Evolutionary conservation across 1,140 invertebrate species (phyloP).

Genomic region (Trachymyrmex cornetzi): DNA sequence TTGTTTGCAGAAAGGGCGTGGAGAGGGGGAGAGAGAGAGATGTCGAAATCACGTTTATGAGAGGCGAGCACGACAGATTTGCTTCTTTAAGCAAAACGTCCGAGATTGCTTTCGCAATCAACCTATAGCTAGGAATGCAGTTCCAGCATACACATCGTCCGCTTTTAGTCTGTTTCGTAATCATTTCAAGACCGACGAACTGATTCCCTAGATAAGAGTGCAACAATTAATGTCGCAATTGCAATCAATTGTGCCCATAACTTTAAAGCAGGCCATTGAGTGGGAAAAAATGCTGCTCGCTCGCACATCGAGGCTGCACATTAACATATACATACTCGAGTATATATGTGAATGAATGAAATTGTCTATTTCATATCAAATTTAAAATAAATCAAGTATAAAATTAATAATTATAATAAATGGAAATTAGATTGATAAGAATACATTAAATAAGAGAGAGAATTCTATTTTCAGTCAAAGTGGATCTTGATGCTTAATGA

Average conservation of each 20-base stretch:
- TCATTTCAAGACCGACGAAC: conserved; percentile 46
- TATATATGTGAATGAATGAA: not conserved
- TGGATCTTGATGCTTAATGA: too few species aligned
- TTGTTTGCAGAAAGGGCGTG: not conserved
- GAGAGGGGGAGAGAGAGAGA: not conserved
- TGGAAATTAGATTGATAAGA: not conserved
- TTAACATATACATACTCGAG: not conserved
- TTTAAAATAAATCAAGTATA: not conserved
- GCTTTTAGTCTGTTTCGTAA: conserved; percentile 37
- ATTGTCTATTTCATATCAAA: not conserved
- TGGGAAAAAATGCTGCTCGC: not conserved
- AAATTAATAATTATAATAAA: not conserved
- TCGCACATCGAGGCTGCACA: not conserved
- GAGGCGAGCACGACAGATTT: not conserved
- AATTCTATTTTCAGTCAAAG: too few species aligned
- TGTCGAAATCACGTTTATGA: conserved; percentile 7
- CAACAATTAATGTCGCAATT: conserved; percentile 35
- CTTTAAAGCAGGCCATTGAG: not conserved
- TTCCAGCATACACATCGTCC: conserved; percentile 54
- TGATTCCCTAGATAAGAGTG: conserved; percentile 61
- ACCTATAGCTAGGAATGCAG: conserved; percentile 69
- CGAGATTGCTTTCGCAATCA: conserved; percentile 68
- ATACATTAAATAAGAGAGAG: too few species aligned
- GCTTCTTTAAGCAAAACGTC: conserved; percentile 60
- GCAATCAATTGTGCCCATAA: conserved; percentile 34